Evolutionary conservation across 2,113 vertebrate genomes (phyloP), one percentile per base, ranked within the genome.

Genomic region (Danionella cerebrum): DNA sequence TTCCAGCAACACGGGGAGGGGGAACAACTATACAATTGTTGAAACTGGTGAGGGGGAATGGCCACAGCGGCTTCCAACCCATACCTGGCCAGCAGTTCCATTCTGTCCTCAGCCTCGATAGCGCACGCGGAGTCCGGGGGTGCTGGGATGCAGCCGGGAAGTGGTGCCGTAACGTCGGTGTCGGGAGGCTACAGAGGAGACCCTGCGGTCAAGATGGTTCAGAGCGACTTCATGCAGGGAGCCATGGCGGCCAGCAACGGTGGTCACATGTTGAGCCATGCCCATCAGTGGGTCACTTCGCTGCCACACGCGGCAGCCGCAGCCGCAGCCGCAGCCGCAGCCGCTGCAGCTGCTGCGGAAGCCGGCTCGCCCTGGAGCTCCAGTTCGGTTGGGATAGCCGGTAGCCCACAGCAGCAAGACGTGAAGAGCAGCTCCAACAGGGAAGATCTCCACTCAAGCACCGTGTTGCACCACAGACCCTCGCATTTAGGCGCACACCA

Each of bases 201-300:
- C 67, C 82, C 91, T 52, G 84, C 91, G 1, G 85, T 88, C 36
- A 96, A 97, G 88, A 95, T 96, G 93, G 92, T 92, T 68, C 93
- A 95, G 84, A 93, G 91, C 79, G 93, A 95, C 86, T 95, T 95
- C 85, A 94, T 95, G 93, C 93, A 92, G 80, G 92, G 92, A 70
- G 89, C 92, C 78, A 94, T 97, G 91, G 90, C 91, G 69, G 89
- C 91, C 71, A 92, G 92, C 82, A 97, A 94, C 85, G 93, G 93
- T 72, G 91, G 93, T 48, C 92, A 95, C 85, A 93, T 95, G 93
- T 82, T 95, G 53, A 94, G 91, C 89, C 92, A 94, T 87, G 91
- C 92, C 65, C 94, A 95, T 84, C 94, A 96, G 88, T 97, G 93
- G 94, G 91, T 97, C 69, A 94, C 93, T 66, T 92, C 94, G 65